phyloP scores from a whole-genome alignment of 2,113 vertebrate genomes.

The Nymphicus hollandicus region DNA sequence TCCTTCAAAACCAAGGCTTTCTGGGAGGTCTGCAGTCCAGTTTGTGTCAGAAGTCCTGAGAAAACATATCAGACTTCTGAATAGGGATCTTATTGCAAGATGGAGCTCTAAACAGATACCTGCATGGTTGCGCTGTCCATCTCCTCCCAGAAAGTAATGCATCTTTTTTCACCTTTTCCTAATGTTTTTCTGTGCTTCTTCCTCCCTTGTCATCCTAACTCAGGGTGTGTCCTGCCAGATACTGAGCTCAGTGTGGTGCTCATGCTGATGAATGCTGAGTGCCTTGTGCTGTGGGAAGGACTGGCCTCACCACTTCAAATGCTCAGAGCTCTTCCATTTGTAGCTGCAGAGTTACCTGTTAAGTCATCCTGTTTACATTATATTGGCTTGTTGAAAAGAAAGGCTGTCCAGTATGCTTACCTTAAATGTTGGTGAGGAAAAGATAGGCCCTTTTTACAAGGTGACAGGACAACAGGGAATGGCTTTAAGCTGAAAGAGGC shows the following conservation, averaged over 20 bases:
- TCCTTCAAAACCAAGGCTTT: neutral
- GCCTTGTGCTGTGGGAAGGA: neutral
- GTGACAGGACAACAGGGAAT: neutral
- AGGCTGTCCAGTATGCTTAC: neutral
- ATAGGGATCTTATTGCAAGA: neutral
- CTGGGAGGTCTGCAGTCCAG: neutral
- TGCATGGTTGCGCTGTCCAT: neutral
- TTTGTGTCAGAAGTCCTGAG: neutral
- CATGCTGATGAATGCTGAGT: neutral
- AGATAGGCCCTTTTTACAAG: neutral
- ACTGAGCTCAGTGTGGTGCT: neutral
- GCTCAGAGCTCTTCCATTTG: neutral
- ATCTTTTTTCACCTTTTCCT: neutral
- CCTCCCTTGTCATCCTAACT: neutral
- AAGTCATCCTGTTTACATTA: neutral
- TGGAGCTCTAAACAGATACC: neutral
- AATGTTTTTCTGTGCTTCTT: neutral
- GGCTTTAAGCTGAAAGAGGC: neutral
- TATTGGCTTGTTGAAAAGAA: neutral
- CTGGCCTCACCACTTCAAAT: neutral
- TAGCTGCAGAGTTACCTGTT: neutral
- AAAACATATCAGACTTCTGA: neutral
- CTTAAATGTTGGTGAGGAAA: constrained; percentile 34
- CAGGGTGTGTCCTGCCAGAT: neutral
- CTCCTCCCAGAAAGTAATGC: neutral